Evolutionary conservation across 2,797 vertebrate genomes (phyloP).

Genomic region (Sandelia bainsii): DNA sequence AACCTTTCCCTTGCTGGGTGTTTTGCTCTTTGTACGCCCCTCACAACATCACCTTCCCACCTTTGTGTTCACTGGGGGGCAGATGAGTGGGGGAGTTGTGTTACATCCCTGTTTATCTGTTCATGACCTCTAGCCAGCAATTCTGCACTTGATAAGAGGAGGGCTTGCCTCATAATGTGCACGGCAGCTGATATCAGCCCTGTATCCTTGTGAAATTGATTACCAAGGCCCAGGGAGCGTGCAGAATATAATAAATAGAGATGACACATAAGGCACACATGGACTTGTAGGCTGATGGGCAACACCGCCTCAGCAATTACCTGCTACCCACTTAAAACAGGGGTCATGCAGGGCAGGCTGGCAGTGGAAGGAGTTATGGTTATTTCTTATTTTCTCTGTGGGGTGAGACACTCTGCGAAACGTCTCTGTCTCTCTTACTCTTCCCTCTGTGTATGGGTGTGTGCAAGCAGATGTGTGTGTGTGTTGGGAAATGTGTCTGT

Average conservation of each 20-base stretch:
- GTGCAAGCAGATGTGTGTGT: slow-evolving; percentile 19
- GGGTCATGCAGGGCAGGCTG: slow-evolving; percentile 82
- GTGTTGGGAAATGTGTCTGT: slow-evolving; percentile 1
- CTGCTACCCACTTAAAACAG: slow-evolving; percentile 87
- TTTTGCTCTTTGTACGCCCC: slow-evolving; percentile 81
- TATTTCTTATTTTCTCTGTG: slow-evolving; percentile 83
- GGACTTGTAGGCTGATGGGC: slow-evolving; percentile 84
- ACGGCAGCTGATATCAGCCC: slow-evolving; percentile 90
- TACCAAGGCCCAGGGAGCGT: slow-evolving; percentile 88
- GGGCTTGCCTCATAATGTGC: slow-evolving; percentile 90
- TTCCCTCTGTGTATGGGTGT: slow-evolving; percentile 19
- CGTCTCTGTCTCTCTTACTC: slow-evolving; percentile 43
- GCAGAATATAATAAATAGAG: slow-evolving; percentile 97
- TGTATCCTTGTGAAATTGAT: slow-evolving; percentile 95
- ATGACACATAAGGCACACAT: slow-evolving; percentile 87
- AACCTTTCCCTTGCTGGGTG: slow-evolving; percentile 88
- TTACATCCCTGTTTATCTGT: slow-evolving; percentile 99
- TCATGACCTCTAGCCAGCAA: slow-evolving; percentile 98
- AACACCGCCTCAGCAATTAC: slow-evolving; percentile 88
- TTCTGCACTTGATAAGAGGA: slow-evolving; percentile 99
- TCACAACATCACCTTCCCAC: slow-evolving; percentile 81
- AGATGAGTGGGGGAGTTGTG: slow-evolving; percentile 83
- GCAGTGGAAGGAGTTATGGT: slow-evolving; percentile 85
- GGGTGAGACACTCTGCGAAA: slow-evolving; percentile 69
- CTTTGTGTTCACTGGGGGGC: slow-evolving; percentile 80